Base-by-base conservation (phyloP, 1,140 invertebrate species). In the Pogonomyrmex barbatus region DNA sequence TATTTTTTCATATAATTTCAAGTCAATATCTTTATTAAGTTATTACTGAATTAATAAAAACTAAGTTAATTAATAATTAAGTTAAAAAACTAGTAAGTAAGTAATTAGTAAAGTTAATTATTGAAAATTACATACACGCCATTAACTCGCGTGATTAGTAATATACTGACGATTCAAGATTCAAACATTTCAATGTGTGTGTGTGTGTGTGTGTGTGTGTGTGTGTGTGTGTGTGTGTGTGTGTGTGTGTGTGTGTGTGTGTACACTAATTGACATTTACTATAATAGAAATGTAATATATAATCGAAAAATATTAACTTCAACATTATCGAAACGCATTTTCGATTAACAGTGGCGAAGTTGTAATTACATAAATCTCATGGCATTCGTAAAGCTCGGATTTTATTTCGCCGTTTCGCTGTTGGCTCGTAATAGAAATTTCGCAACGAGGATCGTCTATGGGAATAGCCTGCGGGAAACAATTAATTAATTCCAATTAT, bases 401-500 rank as follows among this genome's bases (percentile, higher is more conserved):
- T 83, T 73, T 73, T 73, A 83, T 83, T 60, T 73, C 30, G 42
- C n/a, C 36, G 50, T 83, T 60, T 73, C 30, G 42, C n/a, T 24
- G 50, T 45, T 2, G 30, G 10, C 30, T 2, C 9, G 17, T 30
- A 58, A 73, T n/a, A 75, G 79, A 83, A 60, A 83, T 83, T 60
- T 73, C 42, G 65, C 39, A 71, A 82, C 78, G 56, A 47, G 39
- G 67, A 82, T 60, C 42, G 68, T 47, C 54, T 73, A 56, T 12
- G 54, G 12, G 52, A 30, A 45, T 42, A 60, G 42, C 56, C 67
- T 50, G 10, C 17, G 42, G 54, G 54, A 73, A 83, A 83, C 79
- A 83, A 83, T 83, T 75, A 83, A 83, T 83, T 83, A 83, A 50
- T 83, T 83, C 45, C 68, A 47, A 75, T 79, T 79, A 67, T 54